These are phyloP conservation scores for Lepidochitona cinerea DNA, from an alignment of 2,888 invertebrate species.

Conservation along the genomic window DNA sequence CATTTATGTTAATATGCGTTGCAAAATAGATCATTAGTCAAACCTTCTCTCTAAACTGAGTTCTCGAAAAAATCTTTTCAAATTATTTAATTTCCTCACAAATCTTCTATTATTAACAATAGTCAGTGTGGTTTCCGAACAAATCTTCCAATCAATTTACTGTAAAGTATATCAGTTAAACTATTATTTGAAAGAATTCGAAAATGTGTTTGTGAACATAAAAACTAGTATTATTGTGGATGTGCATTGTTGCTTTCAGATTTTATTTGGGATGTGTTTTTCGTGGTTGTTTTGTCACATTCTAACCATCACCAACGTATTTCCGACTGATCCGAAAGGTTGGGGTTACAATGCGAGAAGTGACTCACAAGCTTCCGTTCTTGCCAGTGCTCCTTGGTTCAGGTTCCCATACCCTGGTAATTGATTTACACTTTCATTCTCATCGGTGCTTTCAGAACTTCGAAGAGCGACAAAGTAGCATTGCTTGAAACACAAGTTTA, in stretches of 20 bases:
- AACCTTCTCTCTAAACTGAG: too few species aligned
- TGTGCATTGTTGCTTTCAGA: too few species aligned
- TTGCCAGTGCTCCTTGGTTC: constrained; percentile 65
- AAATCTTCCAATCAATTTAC: neutral
- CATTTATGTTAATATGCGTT: too few species aligned
- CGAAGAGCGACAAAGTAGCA: too few species aligned
- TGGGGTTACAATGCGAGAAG: constrained; percentile 68
- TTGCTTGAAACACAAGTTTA: too few species aligned
- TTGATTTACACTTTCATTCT: too few species aligned
- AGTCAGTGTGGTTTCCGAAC: neutral
- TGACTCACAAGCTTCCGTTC: constrained; percentile 53
- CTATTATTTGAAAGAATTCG: neutral
- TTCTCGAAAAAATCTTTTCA: too few species aligned
- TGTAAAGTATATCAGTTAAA: neutral
- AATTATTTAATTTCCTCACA: too few species aligned
- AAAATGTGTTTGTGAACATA: neutral
- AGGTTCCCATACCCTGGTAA: constrained; percentile 77
- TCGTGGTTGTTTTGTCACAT: constrained; percentile 66
- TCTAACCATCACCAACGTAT: constrained; percentile 59
- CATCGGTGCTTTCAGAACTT: too few species aligned
- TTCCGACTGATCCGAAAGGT: constrained; percentile 70
- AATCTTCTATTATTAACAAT: too few species aligned
- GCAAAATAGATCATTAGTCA: too few species aligned
- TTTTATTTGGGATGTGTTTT: constrained; percentile 55
- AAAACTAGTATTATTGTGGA: too few species aligned